phyloP scores from a whole-genome alignment of 2,797 vertebrate species.

The Sebastes cheni region DNA sequence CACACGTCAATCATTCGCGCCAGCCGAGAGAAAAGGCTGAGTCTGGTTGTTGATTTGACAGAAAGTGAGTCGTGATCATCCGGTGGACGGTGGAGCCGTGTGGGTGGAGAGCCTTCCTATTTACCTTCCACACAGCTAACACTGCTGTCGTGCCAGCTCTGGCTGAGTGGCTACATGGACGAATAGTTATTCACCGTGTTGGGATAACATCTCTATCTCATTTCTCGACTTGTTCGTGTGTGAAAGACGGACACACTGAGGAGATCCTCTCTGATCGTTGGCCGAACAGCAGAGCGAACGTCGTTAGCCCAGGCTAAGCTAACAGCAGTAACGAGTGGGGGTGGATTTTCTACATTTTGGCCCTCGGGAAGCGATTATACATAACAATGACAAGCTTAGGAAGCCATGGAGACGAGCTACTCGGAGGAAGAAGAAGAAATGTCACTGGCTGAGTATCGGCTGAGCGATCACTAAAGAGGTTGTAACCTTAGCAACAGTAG shows the following conservation, averaged over 20 bases:
- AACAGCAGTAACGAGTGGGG: constrained; percentile 65
- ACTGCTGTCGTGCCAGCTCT: constrained; percentile 37
- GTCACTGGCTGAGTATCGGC: constrained; percentile 29
- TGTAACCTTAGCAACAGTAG: constrained; percentile 8
- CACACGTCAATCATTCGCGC: constrained; percentile 57
- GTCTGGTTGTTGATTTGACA: constrained; percentile 65
- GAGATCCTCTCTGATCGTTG: constrained; percentile 22
- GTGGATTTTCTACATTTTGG: constrained; percentile 64
- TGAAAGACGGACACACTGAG: background rate
- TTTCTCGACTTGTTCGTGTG: background rate
- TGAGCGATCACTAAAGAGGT: constrained; percentile 24
- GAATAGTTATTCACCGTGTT: background rate
- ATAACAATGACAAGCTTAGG: constrained; percentile 43
- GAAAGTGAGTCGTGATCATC: constrained; percentile 79
- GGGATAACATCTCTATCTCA: constrained; percentile 1
- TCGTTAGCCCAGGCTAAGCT: constrained; percentile 66
- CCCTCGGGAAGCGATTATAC: constrained; percentile 35
- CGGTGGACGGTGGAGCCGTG: constrained; percentile 61
- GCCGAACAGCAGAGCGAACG: background rate
- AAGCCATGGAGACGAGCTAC: constrained; percentile 7
- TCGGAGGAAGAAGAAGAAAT: background rate
- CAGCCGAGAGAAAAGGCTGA: constrained; percentile 64
- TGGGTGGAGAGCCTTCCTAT: constrained; percentile 70
- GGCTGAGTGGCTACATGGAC: constrained; percentile 15
- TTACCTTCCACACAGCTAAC: constrained; percentile 50